These are phyloP conservation scores for Nerophis ophidion DNA, from an alignment of 2,113 vertebrate genomes.

Conservation along the genomic window DNA sequence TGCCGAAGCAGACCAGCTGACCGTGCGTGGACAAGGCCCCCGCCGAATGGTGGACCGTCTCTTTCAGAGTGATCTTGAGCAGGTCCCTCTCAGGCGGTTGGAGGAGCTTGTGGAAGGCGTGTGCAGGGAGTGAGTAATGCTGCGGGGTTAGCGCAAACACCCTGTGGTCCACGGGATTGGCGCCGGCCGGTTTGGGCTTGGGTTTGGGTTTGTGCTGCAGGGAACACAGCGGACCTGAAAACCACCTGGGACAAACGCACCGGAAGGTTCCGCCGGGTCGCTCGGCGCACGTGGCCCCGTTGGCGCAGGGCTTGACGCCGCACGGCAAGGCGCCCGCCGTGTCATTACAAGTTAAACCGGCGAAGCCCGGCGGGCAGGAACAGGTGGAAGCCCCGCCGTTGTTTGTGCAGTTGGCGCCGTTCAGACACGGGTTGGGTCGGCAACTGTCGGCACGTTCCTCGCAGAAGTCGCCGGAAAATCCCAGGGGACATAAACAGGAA, in stretches of 20 bases:
- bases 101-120: constrained; percentile 76
- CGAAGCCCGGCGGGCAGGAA: constrained; percentile 75
- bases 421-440: constrained; percentile 80
- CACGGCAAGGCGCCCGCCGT: constrained; percentile 61
- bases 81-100: constrained; percentile 74
- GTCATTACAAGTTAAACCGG: constrained; percentile 78
- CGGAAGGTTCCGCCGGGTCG: constrained; percentile 69
- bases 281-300: constrained; percentile 77
- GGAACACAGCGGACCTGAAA: constrained; percentile 75
- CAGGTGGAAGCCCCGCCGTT: constrained; percentile 77
- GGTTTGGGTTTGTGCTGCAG: constrained; percentile 41
- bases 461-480: constrained; percentile 85
- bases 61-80: constrained; percentile 87
- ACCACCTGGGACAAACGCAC: constrained; percentile 78
- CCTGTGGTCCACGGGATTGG: constrained; percentile 50
- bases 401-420: constrained; percentile 81
- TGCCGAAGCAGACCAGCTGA: constrained; percentile 88
- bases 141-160: constrained; percentile 53
- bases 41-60: constrained; percentile 76
- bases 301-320: constrained; percentile 72
- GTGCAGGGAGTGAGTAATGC: constrained; percentile 70
- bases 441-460: constrained; percentile 80
- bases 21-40: constrained; percentile 79
- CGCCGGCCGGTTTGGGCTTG: constrained; percentile 34
- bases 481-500: constrained; percentile 81